These are phyloP conservation scores for Trinorchestia longiramus DNA, from an alignment of 1,140 invertebrate genomes.

Conservation along the genomic window DNA sequence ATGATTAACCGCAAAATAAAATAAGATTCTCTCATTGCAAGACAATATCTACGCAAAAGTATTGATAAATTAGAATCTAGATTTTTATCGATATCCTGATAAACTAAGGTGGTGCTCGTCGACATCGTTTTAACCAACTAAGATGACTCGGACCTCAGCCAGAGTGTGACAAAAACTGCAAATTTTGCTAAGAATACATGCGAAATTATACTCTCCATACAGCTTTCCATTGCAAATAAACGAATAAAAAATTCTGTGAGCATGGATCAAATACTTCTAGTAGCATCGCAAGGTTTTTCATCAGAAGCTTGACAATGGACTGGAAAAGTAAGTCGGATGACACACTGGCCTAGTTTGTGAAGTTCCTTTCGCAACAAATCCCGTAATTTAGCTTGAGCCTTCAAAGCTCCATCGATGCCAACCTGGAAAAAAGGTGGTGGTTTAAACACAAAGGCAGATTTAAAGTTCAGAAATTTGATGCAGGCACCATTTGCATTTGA, in stretches of 20 bases:
- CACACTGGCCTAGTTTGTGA: neutral
- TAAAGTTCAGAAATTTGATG: neutral
- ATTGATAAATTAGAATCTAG: too few species aligned
- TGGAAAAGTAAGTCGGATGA: neutral
- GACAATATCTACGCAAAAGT: too few species aligned
- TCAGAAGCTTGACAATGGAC: neutral
- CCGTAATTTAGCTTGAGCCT: neutral
- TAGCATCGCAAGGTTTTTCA: neutral
- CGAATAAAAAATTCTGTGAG: neutral
- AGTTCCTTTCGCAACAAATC: neutral
- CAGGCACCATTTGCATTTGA: neutral
- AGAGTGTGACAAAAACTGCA: too few species aligned
- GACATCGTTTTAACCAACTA: too few species aligned
- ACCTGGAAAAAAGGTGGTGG: neutral
- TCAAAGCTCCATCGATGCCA: neutral
- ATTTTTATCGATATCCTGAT: too few species aligned
- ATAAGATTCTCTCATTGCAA: too few species aligned
- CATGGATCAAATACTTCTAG: neutral
- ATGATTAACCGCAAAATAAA: too few species aligned
- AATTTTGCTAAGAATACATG: too few species aligned
- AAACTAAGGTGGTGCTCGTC: too few species aligned
- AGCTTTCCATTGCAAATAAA: too few species aligned
- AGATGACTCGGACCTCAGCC: too few species aligned
- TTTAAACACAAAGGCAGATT: neutral
- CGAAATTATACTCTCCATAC: too few species aligned